A percentile compares a stretch with the other conserved stretches of the same genome.
Evolutionary conservation across 2,888 invertebrate genomes (phyloP).

Genomic region (Pharmacophagus antenor): DNA sequence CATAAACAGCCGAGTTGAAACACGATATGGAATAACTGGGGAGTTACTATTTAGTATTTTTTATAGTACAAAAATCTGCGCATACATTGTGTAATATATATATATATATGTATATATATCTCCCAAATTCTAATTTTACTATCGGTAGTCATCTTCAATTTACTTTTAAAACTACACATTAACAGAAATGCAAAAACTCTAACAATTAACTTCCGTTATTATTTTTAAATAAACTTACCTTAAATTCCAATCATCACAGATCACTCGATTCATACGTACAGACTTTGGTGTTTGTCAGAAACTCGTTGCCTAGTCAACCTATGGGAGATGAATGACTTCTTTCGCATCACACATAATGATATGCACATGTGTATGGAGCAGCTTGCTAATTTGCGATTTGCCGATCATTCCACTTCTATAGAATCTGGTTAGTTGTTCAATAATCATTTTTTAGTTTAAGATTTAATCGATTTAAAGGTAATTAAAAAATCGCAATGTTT

Average conservation of each 20-base stretch:
- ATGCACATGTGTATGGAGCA: conserved; percentile 83
- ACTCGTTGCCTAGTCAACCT: conserved; percentile 86
- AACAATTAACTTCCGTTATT: neutral
- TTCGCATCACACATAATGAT: conserved; percentile 84
- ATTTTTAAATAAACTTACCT: neutral
- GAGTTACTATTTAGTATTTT: no score
- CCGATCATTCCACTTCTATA: conserved; percentile 81
- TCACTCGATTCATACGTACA: conserved; percentile 89
- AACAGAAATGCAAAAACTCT: no score
- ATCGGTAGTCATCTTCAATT: no score
- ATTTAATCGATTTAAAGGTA: neutral
- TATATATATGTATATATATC: no score
- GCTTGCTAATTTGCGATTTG: conserved; percentile 78
- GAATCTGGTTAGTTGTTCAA: conserved; percentile 62
- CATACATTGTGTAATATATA: no score
- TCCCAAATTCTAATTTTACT: no score
- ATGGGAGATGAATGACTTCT: conserved; percentile 89
- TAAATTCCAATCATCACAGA: conserved; percentile 63
- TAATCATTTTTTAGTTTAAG: neutral
- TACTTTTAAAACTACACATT: no score
- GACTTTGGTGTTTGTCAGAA: conserved; percentile 88
- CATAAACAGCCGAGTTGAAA: no score
- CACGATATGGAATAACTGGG: no score
- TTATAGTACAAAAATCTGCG: no score
- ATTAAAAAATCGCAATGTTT: neutral